Percentiles rank a stretch among this genome's conserved stretches.
Evolutionary conservation across 1,140 invertebrate genomes (phyloP).

Genomic region (Heliconius melpomene): DNA sequence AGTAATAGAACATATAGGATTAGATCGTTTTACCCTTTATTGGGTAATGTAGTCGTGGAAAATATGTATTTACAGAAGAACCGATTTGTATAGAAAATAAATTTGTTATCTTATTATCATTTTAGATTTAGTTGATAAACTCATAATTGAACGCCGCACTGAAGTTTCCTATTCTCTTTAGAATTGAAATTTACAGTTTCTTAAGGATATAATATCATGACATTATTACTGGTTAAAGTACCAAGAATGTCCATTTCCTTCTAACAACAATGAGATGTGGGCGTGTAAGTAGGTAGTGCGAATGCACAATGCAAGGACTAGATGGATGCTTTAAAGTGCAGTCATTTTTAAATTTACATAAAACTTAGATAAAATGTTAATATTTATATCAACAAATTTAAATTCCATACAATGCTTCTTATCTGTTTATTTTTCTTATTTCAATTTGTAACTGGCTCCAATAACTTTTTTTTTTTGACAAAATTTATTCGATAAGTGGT

Average conservation of each 20-base stretch:
- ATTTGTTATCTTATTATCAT: background rate
- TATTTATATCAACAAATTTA: no score
- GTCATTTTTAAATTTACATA: background rate
- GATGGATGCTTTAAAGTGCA: background rate
- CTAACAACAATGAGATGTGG: background rate
- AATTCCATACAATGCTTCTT: no score
- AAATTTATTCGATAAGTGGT: background rate
- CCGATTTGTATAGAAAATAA: background rate
- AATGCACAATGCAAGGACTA: background rate
- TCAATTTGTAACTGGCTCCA: no score
- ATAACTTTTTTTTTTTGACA: background rate
- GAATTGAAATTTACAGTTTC: background rate
- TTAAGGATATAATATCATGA: background rate
- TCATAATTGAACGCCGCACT: background rate
- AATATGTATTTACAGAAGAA: background rate
- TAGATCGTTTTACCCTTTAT: background rate
- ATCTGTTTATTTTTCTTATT: no score
- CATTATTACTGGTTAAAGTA: background rate
- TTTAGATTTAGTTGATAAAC: background rate
- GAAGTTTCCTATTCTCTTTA: background rate
- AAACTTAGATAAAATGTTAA: background rate
- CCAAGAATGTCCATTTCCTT: constrained; percentile 3
- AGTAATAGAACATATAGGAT: background rate
- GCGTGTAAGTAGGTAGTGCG: background rate
- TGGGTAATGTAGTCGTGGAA: background rate